These are phyloP conservation scores for Agraylea sexmaculata DNA, from an alignment of 1,140 invertebrate genomes.

Conservation along the genomic window DNA sequence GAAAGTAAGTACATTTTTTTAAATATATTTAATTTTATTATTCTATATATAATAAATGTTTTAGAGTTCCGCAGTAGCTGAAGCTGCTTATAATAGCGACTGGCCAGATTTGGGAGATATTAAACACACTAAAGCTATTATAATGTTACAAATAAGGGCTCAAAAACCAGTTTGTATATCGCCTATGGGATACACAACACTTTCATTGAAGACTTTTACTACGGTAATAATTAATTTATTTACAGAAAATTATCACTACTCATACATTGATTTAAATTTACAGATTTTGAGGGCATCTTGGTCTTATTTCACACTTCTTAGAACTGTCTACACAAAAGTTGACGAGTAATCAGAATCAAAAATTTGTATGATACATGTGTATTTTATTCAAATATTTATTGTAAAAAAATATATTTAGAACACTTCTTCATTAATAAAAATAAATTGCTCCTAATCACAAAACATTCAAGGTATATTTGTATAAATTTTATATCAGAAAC, in stretches of 20 bases:
- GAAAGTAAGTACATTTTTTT: background rate
- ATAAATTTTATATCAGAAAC: no score
- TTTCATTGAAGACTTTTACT: conserved; percentile 16
- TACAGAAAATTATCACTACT: conserved; percentile 2
- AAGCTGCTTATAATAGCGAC: conserved; percentile 11
- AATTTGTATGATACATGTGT: no score
- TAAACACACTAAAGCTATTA: conserved; percentile 6
- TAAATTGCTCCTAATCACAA: no score
- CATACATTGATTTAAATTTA: conserved; percentile 5
- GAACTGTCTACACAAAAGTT: conserved; percentile 15
- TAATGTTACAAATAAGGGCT: conserved; percentile 14
- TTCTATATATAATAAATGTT: background rate
- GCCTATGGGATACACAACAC: conserved; percentile 15
- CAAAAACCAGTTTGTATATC: conserved; percentile 9
- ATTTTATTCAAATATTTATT: no score
- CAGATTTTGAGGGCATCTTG: conserved; percentile 18
- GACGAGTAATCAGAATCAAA: no score
- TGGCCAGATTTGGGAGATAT: conserved; percentile 9
- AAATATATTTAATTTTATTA: background rate
- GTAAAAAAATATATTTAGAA: no score
- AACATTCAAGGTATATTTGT: no score
- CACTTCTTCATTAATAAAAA: no score
- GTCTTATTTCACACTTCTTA: conserved; percentile 18
- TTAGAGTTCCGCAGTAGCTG: conserved; percentile 11
- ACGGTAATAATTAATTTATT: conserved; percentile 11